A percentile compares a stretch with the other conserved stretches of the same genome.
Conservation (phyloP, 2,113 vertebrate species). For the Heterochromis multidens region DNA sequence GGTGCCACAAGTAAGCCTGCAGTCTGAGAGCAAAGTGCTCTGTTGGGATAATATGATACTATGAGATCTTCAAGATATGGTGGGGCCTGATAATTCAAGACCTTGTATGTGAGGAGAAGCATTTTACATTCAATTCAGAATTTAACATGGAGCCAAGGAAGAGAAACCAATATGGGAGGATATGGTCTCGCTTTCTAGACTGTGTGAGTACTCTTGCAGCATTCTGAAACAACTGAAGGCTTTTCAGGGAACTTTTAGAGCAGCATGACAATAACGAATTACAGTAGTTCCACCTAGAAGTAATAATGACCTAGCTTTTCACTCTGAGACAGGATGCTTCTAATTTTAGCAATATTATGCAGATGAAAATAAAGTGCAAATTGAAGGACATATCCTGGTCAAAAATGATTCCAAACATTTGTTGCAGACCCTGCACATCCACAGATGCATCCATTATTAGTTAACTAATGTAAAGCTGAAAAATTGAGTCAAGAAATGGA, state of each 20-base stretch:
- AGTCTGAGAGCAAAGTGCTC: neutral
- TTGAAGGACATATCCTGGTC: neutral
- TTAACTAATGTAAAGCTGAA: neutral
- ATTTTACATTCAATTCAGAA: neutral
- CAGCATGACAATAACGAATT: neutral
- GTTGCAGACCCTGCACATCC: neutral
- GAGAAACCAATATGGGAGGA: neutral
- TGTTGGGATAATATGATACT: neutral
- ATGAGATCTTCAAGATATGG: neutral
- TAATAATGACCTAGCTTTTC: neutral
- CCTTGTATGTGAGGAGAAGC: neutral
- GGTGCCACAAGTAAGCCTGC: neutral
- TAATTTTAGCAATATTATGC: neutral
- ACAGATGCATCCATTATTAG: fast-evolving
- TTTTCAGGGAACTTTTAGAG: neutral
- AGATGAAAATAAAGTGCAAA: neutral
- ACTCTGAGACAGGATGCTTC: neutral
- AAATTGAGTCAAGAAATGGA: neutral
- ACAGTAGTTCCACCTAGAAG: neutral
- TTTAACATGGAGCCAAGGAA: neutral
- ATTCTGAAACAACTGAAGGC: neutral
- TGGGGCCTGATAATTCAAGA: neutral
- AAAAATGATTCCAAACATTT: neutral
- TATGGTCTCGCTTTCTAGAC: neutral
- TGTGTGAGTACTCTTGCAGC: neutral